phyloP scores from a whole-genome alignment of 2,888 invertebrate species.

The Mimachlamys varia region DNA sequence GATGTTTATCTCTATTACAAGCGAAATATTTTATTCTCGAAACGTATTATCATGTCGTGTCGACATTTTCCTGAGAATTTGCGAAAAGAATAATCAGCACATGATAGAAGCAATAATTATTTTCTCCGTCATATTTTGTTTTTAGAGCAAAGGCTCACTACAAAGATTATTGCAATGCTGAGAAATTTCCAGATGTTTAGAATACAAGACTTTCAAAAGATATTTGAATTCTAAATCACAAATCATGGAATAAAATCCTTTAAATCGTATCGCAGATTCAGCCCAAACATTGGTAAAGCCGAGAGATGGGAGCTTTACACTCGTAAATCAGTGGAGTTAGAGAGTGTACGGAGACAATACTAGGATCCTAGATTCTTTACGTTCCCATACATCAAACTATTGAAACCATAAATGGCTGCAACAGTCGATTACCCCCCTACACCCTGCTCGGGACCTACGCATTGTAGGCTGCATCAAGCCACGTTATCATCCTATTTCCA shows the following conservation, averaged over 20 bases:
- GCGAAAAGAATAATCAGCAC: background rate
- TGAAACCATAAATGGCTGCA: background rate
- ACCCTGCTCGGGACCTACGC: background rate
- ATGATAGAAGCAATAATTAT: background rate
- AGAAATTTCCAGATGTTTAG: background rate
- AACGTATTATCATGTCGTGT: background rate
- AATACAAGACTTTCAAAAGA: background rate
- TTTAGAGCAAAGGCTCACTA: background rate
- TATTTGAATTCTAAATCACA: too few relatives aligned
- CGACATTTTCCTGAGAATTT: background rate
- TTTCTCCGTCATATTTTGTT: background rate
- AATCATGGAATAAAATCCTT: too few relatives aligned
- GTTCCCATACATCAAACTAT: background rate
- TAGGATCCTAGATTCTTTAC: background rate
- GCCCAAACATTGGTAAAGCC: background rate
- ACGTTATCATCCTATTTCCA: constrained; percentile 4
- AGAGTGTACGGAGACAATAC: background rate
- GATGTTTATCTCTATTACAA: too few relatives aligned
- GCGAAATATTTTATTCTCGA: too few relatives aligned
- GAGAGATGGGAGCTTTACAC: background rate
- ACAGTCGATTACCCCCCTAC: background rate
- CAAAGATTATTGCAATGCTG: background rate
- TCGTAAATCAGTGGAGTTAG: constrained; percentile 1
- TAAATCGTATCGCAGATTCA: too few relatives aligned
- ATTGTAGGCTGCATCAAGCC: background rate